A percentile compares a stretch with the other conserved stretches of the same genome.
These are phyloP conservation scores for Prochilodus magdalenae DNA, from an alignment of 2,113 vertebrate species.

Conservation along the genomic window DNA sequence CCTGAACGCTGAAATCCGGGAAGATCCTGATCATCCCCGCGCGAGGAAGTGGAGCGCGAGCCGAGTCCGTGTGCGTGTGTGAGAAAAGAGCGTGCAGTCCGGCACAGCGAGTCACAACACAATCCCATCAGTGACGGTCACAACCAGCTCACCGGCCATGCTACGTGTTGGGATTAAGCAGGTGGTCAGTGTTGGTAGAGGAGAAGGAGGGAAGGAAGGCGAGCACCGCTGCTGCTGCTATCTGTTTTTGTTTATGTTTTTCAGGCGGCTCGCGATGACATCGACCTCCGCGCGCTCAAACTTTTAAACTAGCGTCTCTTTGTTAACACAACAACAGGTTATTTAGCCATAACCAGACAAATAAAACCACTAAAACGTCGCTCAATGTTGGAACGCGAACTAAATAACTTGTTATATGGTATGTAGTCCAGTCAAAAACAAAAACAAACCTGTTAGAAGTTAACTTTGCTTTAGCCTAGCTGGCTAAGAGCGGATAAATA, in stretches of 20 bases:
- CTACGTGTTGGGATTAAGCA: slow-evolving; percentile 60
- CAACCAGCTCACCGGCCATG: slow-evolving; percentile 64
- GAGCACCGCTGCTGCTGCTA: not conserved
- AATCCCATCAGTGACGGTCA: slow-evolving; percentile 82
- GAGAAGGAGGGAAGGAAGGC: not conserved
- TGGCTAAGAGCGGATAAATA: not conserved
- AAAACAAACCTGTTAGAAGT: not conserved
- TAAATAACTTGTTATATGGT: too few species aligned
- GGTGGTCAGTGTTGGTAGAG: not conserved
- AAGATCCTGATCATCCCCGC: slow-evolving; percentile 97
- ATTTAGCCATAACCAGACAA: not conserved
- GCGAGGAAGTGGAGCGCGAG: slow-evolving; percentile 63
- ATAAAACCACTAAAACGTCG: not conserved
- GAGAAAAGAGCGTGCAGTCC: slow-evolving; percentile 75
- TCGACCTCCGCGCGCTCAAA: not conserved
- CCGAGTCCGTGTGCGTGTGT: slow-evolving; percentile 68
- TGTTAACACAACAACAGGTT: not conserved
- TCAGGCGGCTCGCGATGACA: not conserved
- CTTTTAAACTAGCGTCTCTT: not conserved
- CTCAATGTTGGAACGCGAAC: not conserved
- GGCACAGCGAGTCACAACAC: slow-evolving; percentile 82
- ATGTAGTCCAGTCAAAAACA: not conserved
- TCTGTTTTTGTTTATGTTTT: not conserved
- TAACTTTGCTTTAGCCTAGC: not conserved
- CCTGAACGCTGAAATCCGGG: slow-evolving; percentile 99